phyloP scores from a whole-genome alignment of 2,888 invertebrate genomes.

The Ochropleura leucogaster region DNA sequence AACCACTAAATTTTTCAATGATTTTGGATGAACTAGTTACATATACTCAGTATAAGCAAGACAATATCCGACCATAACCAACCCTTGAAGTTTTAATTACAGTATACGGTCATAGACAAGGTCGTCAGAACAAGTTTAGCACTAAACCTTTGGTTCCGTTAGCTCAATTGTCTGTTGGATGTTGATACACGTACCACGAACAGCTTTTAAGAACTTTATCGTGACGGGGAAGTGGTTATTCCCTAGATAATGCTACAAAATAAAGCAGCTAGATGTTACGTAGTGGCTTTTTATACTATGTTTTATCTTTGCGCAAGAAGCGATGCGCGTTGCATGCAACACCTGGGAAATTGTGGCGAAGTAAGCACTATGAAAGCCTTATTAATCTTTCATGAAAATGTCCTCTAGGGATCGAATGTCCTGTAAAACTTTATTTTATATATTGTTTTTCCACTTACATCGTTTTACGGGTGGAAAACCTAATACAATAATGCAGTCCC shows the following conservation, averaged over 20 bases:
- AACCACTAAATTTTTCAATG: neutral
- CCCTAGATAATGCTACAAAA: conserved; percentile 5
- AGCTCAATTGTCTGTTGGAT: conserved; percentile 49
- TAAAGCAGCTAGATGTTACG: conserved; percentile 8
- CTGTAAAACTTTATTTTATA: neutral
- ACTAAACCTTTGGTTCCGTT: conserved; percentile 57
- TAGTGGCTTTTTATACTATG: neutral
- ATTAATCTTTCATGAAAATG: conserved; percentile 16
- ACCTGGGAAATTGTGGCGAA: conserved; percentile 9
- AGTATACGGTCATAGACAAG: conserved; percentile 38
- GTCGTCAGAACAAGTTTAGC: conserved; percentile 55
- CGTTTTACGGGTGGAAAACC: too few relatives aligned
- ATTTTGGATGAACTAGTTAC: neutral
- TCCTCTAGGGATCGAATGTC: neutral
- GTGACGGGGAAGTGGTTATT: conserved; percentile 27
- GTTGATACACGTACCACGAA: conserved; percentile 50
- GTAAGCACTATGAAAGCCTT: neutral
- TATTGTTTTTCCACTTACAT: too few relatives aligned
- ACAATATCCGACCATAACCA: conserved; percentile 31
- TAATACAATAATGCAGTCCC: too few relatives aligned
- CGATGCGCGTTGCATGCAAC: neutral
- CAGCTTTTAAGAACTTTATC: conserved; percentile 66
- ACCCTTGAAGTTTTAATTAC: conserved; percentile 64
- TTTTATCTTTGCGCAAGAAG: conserved; percentile 7
- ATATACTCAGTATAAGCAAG: conserved; percentile 22